Conservation (phyloP, 2,797 vertebrate species). For the Chelon auratus region DNA sequence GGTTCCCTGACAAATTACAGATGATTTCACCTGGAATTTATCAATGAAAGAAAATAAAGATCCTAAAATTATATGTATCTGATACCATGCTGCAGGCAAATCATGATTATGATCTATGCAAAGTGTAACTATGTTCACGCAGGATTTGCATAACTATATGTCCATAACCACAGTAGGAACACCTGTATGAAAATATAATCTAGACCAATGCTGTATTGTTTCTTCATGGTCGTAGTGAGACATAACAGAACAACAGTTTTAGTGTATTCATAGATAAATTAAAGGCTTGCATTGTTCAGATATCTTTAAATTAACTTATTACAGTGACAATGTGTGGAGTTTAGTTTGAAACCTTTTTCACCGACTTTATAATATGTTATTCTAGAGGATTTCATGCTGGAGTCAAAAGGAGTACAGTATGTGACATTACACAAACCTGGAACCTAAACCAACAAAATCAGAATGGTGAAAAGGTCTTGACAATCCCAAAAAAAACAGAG, state of each 20-base stretch:
- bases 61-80: background rate
- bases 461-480: no score
- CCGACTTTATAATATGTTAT: background rate
- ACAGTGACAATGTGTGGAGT: background rate
- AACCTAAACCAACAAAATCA: no score
- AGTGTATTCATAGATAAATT: background rate
- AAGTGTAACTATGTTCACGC: no score
- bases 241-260: background rate
- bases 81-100: background rate
- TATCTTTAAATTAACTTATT: background rate
- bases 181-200: background rate
- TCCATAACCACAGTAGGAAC: background rate
- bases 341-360: background rate
- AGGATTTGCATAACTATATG: background rate
- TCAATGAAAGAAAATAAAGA: background rate
- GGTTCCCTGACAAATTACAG: background rate
- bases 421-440: no score
- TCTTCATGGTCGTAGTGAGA: background rate
- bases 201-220: background rate
- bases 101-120: no score
- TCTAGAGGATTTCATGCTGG: background rate
- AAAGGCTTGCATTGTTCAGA: background rate
- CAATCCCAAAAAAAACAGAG: no score
- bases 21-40: no score
- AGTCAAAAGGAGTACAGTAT: no score